A percentile compares a stretch with the other conserved stretches of the same genome.
phyloP scores from a whole-genome alignment of 2,888 invertebrate species.

The Atrina japonica region DNA sequence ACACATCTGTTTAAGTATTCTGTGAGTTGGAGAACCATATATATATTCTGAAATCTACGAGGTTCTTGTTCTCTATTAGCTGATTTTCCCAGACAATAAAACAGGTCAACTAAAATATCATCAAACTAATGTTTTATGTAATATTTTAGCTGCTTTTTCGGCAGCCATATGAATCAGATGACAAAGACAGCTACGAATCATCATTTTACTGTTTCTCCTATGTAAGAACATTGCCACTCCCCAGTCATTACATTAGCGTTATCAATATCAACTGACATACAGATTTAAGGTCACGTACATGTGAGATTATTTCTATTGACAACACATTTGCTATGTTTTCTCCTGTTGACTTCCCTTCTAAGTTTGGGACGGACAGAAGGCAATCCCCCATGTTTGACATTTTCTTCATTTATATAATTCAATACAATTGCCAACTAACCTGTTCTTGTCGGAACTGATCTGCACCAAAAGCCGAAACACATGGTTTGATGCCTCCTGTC shows the following conservation, averaged over 20 bases:
- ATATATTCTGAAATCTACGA: neutral
- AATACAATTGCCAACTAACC: constrained; percentile 59
- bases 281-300: constrained; percentile 7
- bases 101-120: neutral
- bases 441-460: constrained; percentile 89
- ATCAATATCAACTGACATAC: constrained; percentile 16
- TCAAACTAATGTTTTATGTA: neutral
- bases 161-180: neutral
- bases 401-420: neutral
- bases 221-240: constrained; percentile 1
- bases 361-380: constrained; percentile 1
- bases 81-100: neutral
- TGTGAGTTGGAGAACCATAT: neutral
- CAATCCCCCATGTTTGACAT: neutral
- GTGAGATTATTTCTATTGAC: neutral
- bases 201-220: too few species aligned
- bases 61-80: constrained; percentile 15
- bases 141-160: neutral
- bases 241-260: constrained; percentile 29
- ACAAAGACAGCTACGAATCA: neutral
- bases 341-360: constrained; percentile 23
- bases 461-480: constrained; percentile 96
- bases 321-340: constrained; percentile 23
- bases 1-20: constrained; percentile 13
- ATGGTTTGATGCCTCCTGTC: constrained; percentile 97